Evolutionary conservation across 2,888 invertebrate species (phyloP), one percentile per base, ranked within the genome.

Genomic region (Vandiemenella viatica): DNA sequence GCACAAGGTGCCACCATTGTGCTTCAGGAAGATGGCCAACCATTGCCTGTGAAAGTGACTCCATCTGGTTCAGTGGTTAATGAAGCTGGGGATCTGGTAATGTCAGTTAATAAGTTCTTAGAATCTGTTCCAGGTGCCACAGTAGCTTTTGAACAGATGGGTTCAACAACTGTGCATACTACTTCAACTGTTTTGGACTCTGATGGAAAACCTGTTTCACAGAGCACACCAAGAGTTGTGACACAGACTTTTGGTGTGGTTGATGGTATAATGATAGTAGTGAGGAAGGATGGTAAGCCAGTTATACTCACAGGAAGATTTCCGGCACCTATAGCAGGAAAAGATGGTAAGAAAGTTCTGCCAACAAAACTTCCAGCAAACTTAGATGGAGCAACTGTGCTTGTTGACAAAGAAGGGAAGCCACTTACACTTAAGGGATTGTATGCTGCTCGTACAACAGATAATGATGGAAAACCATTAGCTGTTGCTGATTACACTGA

Each of bases 181-280:
- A 60, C 63, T 47, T 63, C 63, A 8, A 32, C 52, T 1, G 53
- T 63, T 8, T 13, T 62, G 4, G 61, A 60, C 3, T 63, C 60
- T 46, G 63, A 64, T 32, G 63, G 61, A 1, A 64, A 65, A 50
- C 61, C 60, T 1, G 57, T 57, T 8, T 18, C 17, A 18, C 16
- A 4, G 8, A 17, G 8, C 16, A 38, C 17, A 18, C 16, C 8
- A 38, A 16, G 15, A 15, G 64, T 19, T 42, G 19, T 21, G 19
- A 21, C n/a, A n/a, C 17, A 42, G 21, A n/a, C 42, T 32, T 32
- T n/a, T 32, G 32, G 13, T 3, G 32, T 32, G 10, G 10, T 32
- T 10, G 21, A 43, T n/a, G 43, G 43, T 43, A 21, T 22, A 10
- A 22, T n/a, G 8, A 22, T 23, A 10, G 17, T 21, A n/a, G 7